Evolutionary conservation across 2,113 vertebrate species (phyloP).

Genomic region (Labeo catla): DNA sequence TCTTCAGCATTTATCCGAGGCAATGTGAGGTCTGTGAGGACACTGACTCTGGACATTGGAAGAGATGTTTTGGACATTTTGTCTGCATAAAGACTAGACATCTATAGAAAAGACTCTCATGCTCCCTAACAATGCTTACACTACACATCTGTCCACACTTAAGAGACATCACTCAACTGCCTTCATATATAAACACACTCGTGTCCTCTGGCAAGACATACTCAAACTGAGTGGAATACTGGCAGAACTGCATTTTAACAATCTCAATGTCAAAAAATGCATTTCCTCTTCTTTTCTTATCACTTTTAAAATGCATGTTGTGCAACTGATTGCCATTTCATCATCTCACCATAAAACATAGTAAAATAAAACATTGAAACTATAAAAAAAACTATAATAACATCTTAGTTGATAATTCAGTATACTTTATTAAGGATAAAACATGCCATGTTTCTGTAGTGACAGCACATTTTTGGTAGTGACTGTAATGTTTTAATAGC

Average conservation of each 20-base stretch:
- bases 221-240: conserved; percentile 43
- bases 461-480: no score
- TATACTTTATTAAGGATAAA: no score
- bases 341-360: not conserved
- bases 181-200: conserved; percentile 62
- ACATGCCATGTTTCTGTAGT: no score
- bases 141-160: conserved; percentile 66
- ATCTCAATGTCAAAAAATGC: conserved; percentile 34
- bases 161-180: conserved; percentile 61
- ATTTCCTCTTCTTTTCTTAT: not conserved
- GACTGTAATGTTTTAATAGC: no score
- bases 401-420: no score
- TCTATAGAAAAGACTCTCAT: conserved; percentile 49
- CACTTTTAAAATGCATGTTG: not conserved
- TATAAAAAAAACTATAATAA: no score
- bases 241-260: conserved; percentile 55
- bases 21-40: not conserved
- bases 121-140: conserved; percentile 55
- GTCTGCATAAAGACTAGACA: conserved; percentile 47
- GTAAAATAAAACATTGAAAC: no score
- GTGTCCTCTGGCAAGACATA: conserved; percentile 56
- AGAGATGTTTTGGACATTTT: conserved; percentile 38
- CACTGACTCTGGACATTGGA: not conserved
- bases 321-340: not conserved
- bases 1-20: conserved; percentile 17